Percentiles rank a stretch among this genome's conserved stretches.
These are phyloP conservation scores for Oxytorus armatus DNA, from an alignment of 2,888 invertebrate genomes.

Conservation along the genomic window DNA sequence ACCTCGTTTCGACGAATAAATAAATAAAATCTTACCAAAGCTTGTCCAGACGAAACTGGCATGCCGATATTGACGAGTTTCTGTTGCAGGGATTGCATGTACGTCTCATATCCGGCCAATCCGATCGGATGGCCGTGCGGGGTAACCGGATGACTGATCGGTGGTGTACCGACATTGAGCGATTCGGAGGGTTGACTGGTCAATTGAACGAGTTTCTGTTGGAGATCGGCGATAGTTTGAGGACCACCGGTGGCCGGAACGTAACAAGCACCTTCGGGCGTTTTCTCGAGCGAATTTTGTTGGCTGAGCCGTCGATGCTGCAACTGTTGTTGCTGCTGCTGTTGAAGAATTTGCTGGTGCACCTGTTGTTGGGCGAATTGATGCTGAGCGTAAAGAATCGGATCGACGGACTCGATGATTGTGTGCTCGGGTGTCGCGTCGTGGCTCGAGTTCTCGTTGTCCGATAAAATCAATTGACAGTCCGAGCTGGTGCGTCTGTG, in stretches of 20 bases:
- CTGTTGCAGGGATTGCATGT: constrained; percentile 90
- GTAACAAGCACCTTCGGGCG: constrained; percentile 67
- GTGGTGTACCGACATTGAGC: constrained; percentile 83
- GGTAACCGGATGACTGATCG: constrained; percentile 87
- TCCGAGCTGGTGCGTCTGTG: constrained; percentile 80
- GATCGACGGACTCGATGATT: constrained; percentile 78
- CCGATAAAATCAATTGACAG: constrained; percentile 78
- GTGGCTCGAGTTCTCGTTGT: constrained; percentile 81
- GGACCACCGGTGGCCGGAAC: constrained; percentile 77
- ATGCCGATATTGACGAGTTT: constrained; percentile 86
- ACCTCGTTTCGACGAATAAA: no score
- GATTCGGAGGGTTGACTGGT: constrained; percentile 85
- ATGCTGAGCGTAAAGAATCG: constrained; percentile 73
- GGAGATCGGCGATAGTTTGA: constrained; percentile 86
- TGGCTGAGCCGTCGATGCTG: constrained; percentile 82
- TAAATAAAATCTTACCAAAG: constrained; percentile 71
- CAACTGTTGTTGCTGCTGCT: constrained; percentile 74
- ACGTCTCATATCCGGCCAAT: constrained; percentile 86
- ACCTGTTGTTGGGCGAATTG: constrained; percentile 73
- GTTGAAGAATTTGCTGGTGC: constrained; percentile 65
- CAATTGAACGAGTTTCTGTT: constrained; percentile 86
- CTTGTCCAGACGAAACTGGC: constrained; percentile 72
- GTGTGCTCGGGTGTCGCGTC: constrained; percentile 83
- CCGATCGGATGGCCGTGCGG: constrained; percentile 87
- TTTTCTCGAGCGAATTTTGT: constrained; percentile 82